Conservation (phyloP, 2,797 vertebrate species). For the Pangasius djambal region DNA sequence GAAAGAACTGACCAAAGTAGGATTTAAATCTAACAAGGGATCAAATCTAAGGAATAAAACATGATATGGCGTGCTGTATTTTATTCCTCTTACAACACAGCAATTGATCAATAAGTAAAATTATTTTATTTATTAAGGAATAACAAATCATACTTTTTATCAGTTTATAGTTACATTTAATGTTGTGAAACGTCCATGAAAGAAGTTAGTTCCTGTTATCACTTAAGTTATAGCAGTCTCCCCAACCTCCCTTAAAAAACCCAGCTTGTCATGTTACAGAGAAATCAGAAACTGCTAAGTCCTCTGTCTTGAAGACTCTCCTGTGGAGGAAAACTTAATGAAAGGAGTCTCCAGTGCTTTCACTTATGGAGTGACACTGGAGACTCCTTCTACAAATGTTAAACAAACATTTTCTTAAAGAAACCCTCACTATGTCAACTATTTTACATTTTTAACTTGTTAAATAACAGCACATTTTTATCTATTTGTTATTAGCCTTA, state of each 20-base stretch:
- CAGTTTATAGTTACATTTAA: neutral
- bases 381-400: neutral
- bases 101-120: neutral
- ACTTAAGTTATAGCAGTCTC: neutral
- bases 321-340: neutral
- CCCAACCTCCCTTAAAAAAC: neutral
- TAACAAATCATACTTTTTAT: neutral
- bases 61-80: neutral
- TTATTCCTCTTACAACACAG: neutral
- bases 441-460: neutral
- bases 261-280: neutral
- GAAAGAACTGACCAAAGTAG: neutral
- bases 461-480: neutral
- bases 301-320: neutral
- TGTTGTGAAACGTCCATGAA: neutral
- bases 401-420: neutral
- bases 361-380: neutral
- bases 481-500: neutral
- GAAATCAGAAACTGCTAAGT: neutral
- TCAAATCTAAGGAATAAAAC: neutral
- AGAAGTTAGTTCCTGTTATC: neutral
- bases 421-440: neutral
- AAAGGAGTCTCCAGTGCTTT: neutral
- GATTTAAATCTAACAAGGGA: neutral
- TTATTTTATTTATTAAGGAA: neutral